Evolutionary conservation across 2,888 invertebrate species (phyloP).

Genomic region (Eupithecia dodoneata): DNA sequence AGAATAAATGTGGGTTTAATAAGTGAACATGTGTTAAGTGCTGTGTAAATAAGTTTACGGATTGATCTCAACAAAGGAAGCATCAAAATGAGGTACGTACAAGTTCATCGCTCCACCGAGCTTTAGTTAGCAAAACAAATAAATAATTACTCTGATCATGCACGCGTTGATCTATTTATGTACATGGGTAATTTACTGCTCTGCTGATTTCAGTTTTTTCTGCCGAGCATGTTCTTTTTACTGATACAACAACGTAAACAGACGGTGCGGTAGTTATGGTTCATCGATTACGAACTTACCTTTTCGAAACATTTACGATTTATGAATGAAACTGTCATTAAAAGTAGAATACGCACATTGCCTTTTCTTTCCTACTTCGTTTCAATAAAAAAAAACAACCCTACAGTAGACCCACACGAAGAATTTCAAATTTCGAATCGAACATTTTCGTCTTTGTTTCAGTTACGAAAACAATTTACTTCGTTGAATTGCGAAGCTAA

Average conservation of each 20-base stretch:
- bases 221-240: constrained; percentile 56
- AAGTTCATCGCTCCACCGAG: constrained; percentile 74
- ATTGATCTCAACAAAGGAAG: constrained; percentile 80
- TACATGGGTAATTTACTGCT: constrained; percentile 64
- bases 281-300: constrained; percentile 66
- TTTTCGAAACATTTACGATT: constrained; percentile 68
- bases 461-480: constrained; percentile 32
- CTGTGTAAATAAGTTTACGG: constrained; percentile 79
- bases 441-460: constrained; percentile 30
- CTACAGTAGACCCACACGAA: constrained; percentile 38
- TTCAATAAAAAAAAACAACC: constrained; percentile 39
- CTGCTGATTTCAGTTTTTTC: constrained; percentile 59
- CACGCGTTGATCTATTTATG: constrained; percentile 74
- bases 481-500: constrained; percentile 40
- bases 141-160: constrained; percentile 72
- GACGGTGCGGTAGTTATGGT: constrained; percentile 60
- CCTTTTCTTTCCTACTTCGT: constrained; percentile 39
- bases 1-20: constrained; percentile 78
- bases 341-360: constrained; percentile 49
- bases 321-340: constrained; percentile 74
- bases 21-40: constrained; percentile 82
- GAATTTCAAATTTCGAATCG: constrained; percentile 39
- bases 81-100: constrained; percentile 81
- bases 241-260: constrained; percentile 73
- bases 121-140: constrained; percentile 81